Evolutionary conservation across 2,888 invertebrate genomes (phyloP).

Genomic region (Stenchaetothrips biformis): DNA sequence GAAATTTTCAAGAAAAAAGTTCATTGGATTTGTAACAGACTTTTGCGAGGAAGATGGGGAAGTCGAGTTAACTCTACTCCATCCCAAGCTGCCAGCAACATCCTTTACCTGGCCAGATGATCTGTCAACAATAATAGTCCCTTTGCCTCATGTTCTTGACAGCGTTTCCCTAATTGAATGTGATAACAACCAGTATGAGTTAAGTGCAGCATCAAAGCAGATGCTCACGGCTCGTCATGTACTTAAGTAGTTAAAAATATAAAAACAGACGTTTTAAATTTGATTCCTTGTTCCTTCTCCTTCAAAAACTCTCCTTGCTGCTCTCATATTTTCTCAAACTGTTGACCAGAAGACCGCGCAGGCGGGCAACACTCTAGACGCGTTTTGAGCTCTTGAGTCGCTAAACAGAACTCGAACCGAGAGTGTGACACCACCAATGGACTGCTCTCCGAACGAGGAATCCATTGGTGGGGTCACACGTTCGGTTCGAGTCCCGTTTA

Average conservation of each 20-base stretch:
- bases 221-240: not conserved
- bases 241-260: not conserved
- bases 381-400: too few relatives aligned
- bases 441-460: too few relatives aligned
- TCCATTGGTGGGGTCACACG: too few relatives aligned
- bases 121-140: not conserved
- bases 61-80: not conserved
- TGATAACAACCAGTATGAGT: not conserved
- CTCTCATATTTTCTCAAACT: too few relatives aligned
- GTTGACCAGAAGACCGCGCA: too few relatives aligned
- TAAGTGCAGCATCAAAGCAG: not conserved
- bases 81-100: not conserved
- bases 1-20: not conserved
- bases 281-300: too few relatives aligned
- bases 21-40: not conserved
- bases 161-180: not conserved
- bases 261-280: too few relatives aligned
- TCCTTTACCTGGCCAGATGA: constrained; percentile 13
- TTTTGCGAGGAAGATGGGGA: not conserved
- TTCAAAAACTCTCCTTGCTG: too few relatives aligned
- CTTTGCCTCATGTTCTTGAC: not conserved
- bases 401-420: too few relatives aligned
- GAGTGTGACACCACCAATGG: too few relatives aligned
- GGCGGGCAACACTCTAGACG: too few relatives aligned
- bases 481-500: too few relatives aligned